Conservation (phyloP, 2,113 vertebrate genomes). For the Vulpes lagopus region DNA sequence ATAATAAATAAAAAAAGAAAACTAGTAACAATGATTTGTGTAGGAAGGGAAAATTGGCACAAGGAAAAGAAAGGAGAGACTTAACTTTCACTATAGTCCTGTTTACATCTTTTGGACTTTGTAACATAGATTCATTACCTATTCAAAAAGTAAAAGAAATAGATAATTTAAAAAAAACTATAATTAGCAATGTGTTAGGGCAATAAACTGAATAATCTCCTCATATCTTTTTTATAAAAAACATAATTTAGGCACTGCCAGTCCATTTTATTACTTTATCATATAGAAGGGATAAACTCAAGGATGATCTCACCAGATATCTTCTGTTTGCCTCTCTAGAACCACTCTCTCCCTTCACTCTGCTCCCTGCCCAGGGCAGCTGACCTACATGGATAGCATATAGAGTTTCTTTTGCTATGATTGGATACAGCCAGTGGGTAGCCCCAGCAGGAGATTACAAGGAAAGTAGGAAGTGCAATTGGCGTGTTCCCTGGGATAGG, state of each 20-base stretch:
- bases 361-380: neutral
- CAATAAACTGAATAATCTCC: neutral
- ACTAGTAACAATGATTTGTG: neutral
- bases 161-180: neutral
- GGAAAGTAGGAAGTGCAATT: neutral
- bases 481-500: no score
- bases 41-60: neutral
- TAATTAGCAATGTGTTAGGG: slow-evolving; percentile 31
- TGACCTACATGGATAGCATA: neutral
- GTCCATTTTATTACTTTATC: slow-evolving; percentile 5
- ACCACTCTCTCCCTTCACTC: neutral
- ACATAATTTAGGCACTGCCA: slow-evolving; percentile 28
- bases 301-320: neutral
- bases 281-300: neutral
- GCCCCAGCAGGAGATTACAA: neutral
- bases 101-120: slow-evolving; percentile 31
- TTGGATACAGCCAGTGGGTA: neutral
- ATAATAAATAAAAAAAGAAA: neutral
- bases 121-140: neutral
- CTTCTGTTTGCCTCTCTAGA: neutral
- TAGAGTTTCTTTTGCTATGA: neutral
- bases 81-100: neutral
- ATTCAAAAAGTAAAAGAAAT: slow-evolving; percentile 30
- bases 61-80: neutral
- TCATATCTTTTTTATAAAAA: neutral